These are phyloP conservation scores for Doris montereyensis DNA, from an alignment of 2,888 invertebrate genomes.

Conservation along the genomic window DNA sequence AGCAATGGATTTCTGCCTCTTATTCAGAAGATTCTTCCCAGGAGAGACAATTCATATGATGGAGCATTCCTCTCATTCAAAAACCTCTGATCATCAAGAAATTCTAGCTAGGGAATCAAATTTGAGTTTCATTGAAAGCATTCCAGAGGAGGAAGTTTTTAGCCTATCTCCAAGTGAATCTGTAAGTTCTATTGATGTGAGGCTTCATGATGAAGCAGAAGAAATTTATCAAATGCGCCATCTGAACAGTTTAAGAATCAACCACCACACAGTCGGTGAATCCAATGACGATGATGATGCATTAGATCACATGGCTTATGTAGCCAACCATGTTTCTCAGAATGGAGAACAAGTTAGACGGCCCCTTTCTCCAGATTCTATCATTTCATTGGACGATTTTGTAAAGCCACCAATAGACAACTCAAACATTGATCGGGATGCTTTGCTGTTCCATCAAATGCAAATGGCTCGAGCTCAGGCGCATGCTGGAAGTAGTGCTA, in stretches of 20 bases:
- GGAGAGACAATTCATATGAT: slow-evolving; percentile 7
- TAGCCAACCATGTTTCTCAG: not conserved
- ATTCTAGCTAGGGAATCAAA: too few species aligned
- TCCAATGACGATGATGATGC: too few species aligned
- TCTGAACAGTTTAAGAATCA: not conserved
- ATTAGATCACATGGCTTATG: too few species aligned
- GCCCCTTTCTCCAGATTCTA: slow-evolving; percentile 42
- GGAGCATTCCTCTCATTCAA: not conserved
- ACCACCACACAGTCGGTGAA: too few species aligned
- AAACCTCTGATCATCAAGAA: not conserved
- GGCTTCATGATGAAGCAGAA: slow-evolving; percentile 20
- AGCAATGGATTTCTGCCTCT: slow-evolving; percentile 1
- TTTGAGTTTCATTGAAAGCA: too few species aligned
- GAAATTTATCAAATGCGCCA: slow-evolving; percentile 14
- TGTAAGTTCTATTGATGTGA: slow-evolving; percentile 37
- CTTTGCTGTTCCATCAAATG: slow-evolving; percentile 66
- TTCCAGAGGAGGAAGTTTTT: slow-evolving; percentile 23
- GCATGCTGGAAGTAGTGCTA: slow-evolving; percentile 56
- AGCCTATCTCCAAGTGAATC: slow-evolving; percentile 36
- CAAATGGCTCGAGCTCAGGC: slow-evolving; percentile 62
- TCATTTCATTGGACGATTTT: slow-evolving; percentile 52
- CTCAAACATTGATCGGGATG: slow-evolving; percentile 63
- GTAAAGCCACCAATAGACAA: slow-evolving; percentile 45
- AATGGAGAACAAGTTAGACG: not conserved
- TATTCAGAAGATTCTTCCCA: not conserved